These are phyloP conservation scores for Tragelaphus strepsiceros DNA, from an alignment of 2,113 vertebrate species.

Conservation along the genomic window DNA sequence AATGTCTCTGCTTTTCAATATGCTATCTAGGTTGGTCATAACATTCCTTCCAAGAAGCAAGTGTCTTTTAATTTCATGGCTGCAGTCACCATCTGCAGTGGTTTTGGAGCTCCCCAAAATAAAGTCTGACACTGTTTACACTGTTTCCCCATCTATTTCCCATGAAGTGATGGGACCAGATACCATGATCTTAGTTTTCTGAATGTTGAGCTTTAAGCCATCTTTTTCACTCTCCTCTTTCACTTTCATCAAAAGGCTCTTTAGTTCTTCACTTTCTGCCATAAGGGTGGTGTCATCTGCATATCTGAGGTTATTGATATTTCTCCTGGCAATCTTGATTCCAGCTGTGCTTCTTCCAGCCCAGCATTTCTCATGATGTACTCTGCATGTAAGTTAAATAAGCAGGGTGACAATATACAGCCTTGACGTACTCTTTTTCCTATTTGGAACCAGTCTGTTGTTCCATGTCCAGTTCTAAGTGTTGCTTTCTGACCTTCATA, in stretches of 20 bases:
- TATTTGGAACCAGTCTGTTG: neutral
- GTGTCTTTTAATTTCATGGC: neutral
- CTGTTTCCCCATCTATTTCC: neutral
- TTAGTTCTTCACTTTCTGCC: neutral
- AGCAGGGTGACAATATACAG: neutral
- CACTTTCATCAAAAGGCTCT: neutral
- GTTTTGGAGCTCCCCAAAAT: neutral
- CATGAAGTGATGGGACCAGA: neutral
- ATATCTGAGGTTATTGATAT: neutral
- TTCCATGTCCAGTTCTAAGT: neutral
- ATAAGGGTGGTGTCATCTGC: neutral
- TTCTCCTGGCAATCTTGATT: neutral
- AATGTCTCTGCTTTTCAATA: neutral
- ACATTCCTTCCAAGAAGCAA: neutral
- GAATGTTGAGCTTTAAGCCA: neutral
- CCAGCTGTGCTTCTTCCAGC: neutral
- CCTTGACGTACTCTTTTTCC: neutral
- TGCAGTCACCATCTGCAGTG: neutral
- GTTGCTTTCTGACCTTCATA: neutral
- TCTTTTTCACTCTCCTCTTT: neutral
- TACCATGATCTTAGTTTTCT: neutral
- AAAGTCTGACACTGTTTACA: neutral
- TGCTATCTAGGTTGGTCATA: neutral
- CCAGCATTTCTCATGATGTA: neutral
- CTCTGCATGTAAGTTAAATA: neutral